These are phyloP conservation scores for Chamaetylas fuelleborni DNA, from an alignment of 2,113 vertebrate genomes.

Conservation along the genomic window DNA sequence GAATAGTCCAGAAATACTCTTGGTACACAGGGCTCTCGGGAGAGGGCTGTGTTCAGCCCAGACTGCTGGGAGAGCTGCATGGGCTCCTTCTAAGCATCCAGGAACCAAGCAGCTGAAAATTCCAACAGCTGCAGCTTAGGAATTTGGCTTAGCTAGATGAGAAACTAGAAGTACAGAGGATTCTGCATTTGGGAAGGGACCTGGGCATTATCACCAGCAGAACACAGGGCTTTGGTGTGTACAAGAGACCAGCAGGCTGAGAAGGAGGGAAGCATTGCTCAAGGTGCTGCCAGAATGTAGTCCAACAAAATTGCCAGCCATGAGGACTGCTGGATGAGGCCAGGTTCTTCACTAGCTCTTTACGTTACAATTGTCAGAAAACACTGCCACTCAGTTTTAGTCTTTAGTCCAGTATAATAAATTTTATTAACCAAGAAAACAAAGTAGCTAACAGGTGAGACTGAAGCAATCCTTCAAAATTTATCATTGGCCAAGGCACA, in stretches of 20 bases:
- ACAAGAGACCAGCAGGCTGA: fast-evolving
- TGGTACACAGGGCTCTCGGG: fast-evolving
- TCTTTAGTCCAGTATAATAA: neutral
- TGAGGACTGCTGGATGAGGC: neutral
- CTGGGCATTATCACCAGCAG: neutral
- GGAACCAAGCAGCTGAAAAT: fast-evolving
- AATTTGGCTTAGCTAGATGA: neutral
- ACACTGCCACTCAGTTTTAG: neutral
- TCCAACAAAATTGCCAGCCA: neutral
- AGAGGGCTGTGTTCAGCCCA: neutral
- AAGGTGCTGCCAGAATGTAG: neutral
- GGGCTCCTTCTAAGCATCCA: neutral
- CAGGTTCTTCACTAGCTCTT: neutral
- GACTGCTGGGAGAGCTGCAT: fast-evolving
- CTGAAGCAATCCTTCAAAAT: neutral
- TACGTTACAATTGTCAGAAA: neutral
- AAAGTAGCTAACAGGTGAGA: neutral
- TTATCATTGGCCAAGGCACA: neutral
- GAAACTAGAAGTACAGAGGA: neutral
- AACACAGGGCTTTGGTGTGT: fast-evolving
- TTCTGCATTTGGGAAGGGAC: neutral
- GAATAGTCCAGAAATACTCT: neutral
- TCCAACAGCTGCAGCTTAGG: neutral
- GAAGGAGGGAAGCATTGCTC: neutral
- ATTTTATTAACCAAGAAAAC: neutral